Conservation (phyloP, 2,888 invertebrate genomes). For the Hemaris fuciformis region DNA sequence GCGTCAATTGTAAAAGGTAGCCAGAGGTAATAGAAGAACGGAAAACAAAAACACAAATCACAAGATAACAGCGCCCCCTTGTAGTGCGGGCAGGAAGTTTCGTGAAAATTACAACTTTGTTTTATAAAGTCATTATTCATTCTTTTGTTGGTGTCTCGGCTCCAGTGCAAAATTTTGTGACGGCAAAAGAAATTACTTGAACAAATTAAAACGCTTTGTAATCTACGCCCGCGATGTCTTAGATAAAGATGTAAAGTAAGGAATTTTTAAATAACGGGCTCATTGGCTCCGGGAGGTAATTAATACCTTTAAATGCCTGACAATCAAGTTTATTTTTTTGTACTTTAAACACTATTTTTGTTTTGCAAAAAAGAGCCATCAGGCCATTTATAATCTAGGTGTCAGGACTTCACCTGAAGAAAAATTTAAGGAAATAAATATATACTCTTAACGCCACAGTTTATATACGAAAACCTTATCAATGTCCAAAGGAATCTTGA, state of each 20-base stretch:
- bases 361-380: too few relatives aligned
- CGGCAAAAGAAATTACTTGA: constrained; percentile 70
- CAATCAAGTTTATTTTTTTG: too few relatives aligned
- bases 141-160: constrained; percentile 72
- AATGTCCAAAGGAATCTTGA: too few relatives aligned
- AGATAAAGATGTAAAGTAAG: not conserved
- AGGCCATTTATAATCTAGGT: too few relatives aligned
- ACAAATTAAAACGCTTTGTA: constrained; percentile 63
- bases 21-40: constrained; percentile 24
- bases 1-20: constrained; percentile 15
- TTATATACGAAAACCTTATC: too few relatives aligned
- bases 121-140: constrained; percentile 75
- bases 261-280: constrained; percentile 3
- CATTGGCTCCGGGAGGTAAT: not conserved
- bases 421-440: too few relatives aligned
- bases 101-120: constrained; percentile 74
- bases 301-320: not conserved
- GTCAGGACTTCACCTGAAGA: too few relatives aligned
- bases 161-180: constrained; percentile 70
- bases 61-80: constrained; percentile 56
- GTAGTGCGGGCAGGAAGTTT: constrained; percentile 61
- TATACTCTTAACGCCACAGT: too few relatives aligned
- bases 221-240: not conserved
- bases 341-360: too few relatives aligned
- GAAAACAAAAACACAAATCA: constrained; percentile 64